Conservation (phyloP, 2,797 vertebrate genomes). For the Poeciliopsis turneri region DNA sequence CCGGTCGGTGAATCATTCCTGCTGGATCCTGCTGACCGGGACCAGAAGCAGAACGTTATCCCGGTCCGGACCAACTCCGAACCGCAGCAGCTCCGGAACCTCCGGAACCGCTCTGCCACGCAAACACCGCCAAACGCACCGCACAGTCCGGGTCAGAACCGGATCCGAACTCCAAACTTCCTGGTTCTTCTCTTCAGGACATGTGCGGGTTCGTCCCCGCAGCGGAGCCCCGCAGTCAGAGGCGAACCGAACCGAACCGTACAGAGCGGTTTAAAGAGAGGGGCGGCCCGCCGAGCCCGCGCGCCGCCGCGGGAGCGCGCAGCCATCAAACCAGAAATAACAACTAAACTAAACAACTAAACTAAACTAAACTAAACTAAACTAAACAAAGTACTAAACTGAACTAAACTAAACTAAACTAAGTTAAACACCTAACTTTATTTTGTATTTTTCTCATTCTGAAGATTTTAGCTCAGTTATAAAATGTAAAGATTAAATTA, state of each 20-base stretch:
- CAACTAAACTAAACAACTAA: too few relatives aligned
- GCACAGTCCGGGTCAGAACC: constrained; percentile 2
- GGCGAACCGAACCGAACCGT: not conserved
- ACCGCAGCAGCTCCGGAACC: not conserved
- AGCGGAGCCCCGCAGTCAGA: not conserved
- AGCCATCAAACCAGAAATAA: not conserved
- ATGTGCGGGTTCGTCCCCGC: not conserved
- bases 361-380: too few relatives aligned
- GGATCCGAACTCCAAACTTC: constrained; percentile 10
- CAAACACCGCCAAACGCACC: constrained; percentile 52
- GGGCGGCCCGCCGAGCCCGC: not conserved
- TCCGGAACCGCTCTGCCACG: constrained; percentile 51
- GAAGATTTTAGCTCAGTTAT: not conserved
- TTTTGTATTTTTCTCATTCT: not conserved
- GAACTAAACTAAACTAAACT: too few relatives aligned
- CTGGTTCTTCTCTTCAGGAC: not conserved
- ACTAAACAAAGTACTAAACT: too few relatives aligned
- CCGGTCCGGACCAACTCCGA: too few relatives aligned
- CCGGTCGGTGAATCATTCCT: constrained; percentile 30
- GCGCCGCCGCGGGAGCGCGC: not conserved
- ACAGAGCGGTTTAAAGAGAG: too few relatives aligned
- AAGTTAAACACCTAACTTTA: too few relatives aligned
- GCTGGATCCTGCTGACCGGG: not conserved
- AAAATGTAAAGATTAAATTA: not conserved
- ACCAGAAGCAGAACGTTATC: too few relatives aligned